Evolutionary conservation across 2,797 vertebrate species (phyloP).

Genomic region (Amblyopsis hoosieri): DNA sequence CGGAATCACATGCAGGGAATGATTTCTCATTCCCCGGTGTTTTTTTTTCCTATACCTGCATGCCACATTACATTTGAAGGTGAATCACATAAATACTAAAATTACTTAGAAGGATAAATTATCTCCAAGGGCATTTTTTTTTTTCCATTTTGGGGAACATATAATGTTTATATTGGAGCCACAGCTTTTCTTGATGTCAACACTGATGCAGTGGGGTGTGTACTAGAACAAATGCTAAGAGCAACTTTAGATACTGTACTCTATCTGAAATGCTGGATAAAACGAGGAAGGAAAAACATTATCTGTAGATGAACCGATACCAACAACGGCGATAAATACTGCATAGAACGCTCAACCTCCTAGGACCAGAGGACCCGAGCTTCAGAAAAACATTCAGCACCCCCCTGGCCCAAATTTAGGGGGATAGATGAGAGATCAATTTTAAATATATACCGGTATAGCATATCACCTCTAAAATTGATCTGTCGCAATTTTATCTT

Average conservation of each 20-base stretch:
- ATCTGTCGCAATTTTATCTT: constrained; percentile 65
- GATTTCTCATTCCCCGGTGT: constrained; percentile 68
- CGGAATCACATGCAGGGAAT: constrained; percentile 13
- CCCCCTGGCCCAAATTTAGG: no score
- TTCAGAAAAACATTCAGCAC: no score
- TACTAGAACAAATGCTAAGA: constrained; percentile 36
- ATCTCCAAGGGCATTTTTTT: constrained; percentile 53
- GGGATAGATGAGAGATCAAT: constrained; percentile 45
- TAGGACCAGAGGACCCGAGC: no score
- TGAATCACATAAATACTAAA: constrained; percentile 82
- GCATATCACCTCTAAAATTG: constrained; percentile 38
- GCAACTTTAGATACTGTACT: constrained; percentile 26
- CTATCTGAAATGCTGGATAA: constrained; percentile 42
- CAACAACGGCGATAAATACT: no score
- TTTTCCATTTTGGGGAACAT: constrained; percentile 12
- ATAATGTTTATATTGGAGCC: constrained; percentile 63
- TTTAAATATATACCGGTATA: constrained; percentile 46
- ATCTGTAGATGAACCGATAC: no score
- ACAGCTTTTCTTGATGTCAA: constrained; percentile 55
- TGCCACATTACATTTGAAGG: constrained; percentile 84
- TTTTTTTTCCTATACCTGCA: constrained; percentile 54
- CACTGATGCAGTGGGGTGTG: constrained; percentile 12
- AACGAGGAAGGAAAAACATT: no score
- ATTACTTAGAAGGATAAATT: constrained; percentile 79
- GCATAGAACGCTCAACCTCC: no score